Base-by-base conservation (phyloP, 2,797 vertebrate species). In the Paramormyrops hopkinsi region DNA sequence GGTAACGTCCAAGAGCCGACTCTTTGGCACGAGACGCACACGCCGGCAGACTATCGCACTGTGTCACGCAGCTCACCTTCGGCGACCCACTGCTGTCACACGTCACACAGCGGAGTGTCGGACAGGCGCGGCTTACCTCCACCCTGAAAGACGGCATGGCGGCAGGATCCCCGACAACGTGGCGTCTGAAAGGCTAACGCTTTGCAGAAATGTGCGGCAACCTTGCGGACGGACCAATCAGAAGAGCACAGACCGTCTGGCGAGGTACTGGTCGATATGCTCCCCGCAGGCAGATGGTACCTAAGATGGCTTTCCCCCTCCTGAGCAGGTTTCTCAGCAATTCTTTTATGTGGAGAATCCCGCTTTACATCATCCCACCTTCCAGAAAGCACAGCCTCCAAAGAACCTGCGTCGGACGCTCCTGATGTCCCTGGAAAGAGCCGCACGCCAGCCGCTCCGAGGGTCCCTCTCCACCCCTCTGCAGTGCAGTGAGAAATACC, bases 401-500 rank as follows among this genome's bases (percentile, higher is more conserved):
- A 85, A 19, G 59, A 89, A 54, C 85, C 22, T 54, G 92, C n/a
- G 84, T 56, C 73, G 17, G 62, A 54, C 25, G 59, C 53, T 6
- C 22, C n/a, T 19, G 14, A 6, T 2, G 3, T 25, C 37, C 19
- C 17, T 12, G 5, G 59, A 11, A 56, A 22, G 22, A 73, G 12
- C 65, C 29, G 12, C 25, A 33, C 25, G 0, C 3, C 25, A 5
- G 65, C 29, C 14, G 17, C 89, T 92, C 50, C 92, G 91, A 93
- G 94, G 92, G 93, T 93, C 88, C 73, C 88, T 89, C 90, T 90
- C 89, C 90, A 93, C 89, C 84, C 90, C 90, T 91, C 94, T 92
- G 94, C 95, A 94, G 87, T 92, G 91, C 88, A 90, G 93, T 96
- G 94, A 96, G 94, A 97, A 96, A 96, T 96, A 94, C 90, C 94